Evolutionary conservation across 1,140 invertebrate genomes (phyloP).

Genomic region (Neodiprion virginianus): DNA sequence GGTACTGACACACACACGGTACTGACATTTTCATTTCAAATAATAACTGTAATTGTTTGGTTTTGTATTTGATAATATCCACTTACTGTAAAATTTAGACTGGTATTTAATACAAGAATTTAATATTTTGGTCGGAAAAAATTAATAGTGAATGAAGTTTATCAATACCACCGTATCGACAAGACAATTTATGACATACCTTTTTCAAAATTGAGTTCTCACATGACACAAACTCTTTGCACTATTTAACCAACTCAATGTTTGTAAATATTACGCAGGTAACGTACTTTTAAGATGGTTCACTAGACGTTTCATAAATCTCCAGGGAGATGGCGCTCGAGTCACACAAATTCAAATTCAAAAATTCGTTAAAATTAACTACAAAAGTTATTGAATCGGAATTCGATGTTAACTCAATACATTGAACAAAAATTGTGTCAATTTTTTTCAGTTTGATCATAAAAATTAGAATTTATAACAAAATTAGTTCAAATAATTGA

Average conservation of each 20-base stretch:
- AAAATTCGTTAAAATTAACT: not conserved
- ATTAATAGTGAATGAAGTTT: slow-evolving; percentile 1
- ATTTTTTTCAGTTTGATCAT: slow-evolving; percentile 2
- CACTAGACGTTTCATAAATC: too few relatives aligned
- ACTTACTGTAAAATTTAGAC: not conserved
- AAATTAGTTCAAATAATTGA: not conserved
- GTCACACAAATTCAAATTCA: slow-evolving; percentile 2
- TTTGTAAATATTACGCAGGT: too few relatives aligned
- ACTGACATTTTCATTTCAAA: not conserved
- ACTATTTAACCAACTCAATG: too few relatives aligned
- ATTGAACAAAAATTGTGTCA: not conserved
- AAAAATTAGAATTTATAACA: not conserved
- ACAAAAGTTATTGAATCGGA: slow-evolving; percentile 1
- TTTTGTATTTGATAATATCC: slow-evolving; percentile 2
- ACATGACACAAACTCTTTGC: too few relatives aligned
- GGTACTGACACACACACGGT: not conserved
- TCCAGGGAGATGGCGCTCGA: not conserved
- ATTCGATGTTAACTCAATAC: too few relatives aligned
- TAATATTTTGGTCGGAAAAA: not conserved
- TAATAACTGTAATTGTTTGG: slow-evolving; percentile 8
- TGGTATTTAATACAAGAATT: not conserved
- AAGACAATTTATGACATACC: too few relatives aligned
- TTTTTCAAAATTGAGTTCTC: too few relatives aligned
- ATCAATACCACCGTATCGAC: not conserved
- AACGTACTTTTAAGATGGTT: too few relatives aligned